phyloP scores from a whole-genome alignment of 2,888 invertebrate species.

The Herminia tarsipennalis region DNA sequence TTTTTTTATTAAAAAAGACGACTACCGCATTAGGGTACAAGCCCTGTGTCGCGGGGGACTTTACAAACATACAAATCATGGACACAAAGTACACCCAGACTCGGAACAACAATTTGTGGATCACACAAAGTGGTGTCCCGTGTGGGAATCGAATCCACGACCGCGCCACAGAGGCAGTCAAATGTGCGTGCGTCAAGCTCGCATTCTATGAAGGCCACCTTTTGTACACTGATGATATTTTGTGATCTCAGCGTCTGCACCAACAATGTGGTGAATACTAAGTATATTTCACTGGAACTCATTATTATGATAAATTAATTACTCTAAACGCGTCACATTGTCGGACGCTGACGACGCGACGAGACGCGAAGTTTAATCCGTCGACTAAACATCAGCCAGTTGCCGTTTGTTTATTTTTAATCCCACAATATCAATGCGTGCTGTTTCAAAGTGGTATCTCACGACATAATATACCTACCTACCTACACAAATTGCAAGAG shows the following conservation, averaged over 20 bases:
- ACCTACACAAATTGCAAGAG: neutral
- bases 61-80: no score
- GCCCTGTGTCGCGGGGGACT: no score
- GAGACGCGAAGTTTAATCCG: constrained; percentile 32
- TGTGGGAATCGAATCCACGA: no score
- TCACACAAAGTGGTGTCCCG: no score
- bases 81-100: no score
- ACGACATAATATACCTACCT: constrained; percentile 24
- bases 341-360: constrained; percentile 21
- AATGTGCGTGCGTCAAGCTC: no score
- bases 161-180: no score
- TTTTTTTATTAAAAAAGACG: no score
- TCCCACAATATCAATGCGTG: constrained; percentile 38
- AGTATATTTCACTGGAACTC: constrained; percentile 28
- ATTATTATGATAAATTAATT: constrained; percentile 45
- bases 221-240: neutral
- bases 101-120: no score
- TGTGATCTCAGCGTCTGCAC: neutral
- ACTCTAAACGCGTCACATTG: constrained; percentile 33
- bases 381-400: constrained; percentile 25
- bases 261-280: constrained; percentile 12
- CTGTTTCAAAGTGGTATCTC: constrained; percentile 36
- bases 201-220: no score
- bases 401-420: constrained; percentile 57
- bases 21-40: no score